These are phyloP conservation scores for Noctua comes DNA, from an alignment of 2,888 invertebrate species.

Conservation along the genomic window DNA sequence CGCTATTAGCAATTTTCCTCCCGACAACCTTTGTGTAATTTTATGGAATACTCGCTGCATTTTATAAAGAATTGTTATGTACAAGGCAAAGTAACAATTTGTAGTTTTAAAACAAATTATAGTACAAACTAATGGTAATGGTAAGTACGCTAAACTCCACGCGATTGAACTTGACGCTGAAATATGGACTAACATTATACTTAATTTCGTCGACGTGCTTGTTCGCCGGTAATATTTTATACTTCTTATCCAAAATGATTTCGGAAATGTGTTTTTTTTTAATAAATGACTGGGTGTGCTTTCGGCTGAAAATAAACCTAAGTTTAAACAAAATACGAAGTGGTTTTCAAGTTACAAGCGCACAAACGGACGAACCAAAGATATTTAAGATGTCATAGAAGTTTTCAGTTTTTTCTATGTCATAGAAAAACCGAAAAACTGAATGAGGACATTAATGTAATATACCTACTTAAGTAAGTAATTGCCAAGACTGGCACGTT, in stretches of 20 bases:
- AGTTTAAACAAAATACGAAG: neutral
- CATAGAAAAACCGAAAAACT: neutral
- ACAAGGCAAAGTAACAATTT: constrained; percentile 39
- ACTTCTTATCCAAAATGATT: too few relatives aligned
- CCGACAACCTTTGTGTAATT: constrained; percentile 30
- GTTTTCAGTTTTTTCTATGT: too few relatives aligned
- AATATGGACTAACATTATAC: constrained; percentile 21
- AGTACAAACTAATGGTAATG: constrained; percentile 4
- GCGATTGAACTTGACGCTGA: constrained; percentile 36
- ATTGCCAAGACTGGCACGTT: neutral
- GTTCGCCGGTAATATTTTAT: neutral
- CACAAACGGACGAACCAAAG: neutral
- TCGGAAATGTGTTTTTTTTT: neutral
- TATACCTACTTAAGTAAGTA: neutral
- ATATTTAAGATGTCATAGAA: neutral
- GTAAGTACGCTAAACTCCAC: neutral
- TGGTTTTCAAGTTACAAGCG: neutral
- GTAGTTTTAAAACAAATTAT: constrained; percentile 30
- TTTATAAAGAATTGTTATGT: constrained; percentile 36
- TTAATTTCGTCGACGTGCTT: constrained; percentile 13
- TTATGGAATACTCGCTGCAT: constrained; percentile 33
- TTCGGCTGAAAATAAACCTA: neutral
- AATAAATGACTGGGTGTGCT: neutral
- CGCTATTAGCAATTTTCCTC: constrained; percentile 47
- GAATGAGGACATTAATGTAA: neutral